phyloP scores from a whole-genome alignment of 2,113 vertebrate genomes.

The Thryonomys swinderianus region DNA sequence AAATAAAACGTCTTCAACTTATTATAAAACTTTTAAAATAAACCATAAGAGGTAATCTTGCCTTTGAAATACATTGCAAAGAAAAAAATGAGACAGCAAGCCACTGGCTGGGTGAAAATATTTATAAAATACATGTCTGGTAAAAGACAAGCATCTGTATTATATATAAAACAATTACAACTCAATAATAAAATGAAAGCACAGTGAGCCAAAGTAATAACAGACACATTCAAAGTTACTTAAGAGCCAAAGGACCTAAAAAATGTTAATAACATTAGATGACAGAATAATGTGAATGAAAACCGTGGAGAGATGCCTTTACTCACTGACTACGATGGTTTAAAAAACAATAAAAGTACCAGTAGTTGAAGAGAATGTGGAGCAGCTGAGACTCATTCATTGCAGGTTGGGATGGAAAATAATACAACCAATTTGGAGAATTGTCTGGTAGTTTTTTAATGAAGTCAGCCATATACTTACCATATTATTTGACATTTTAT shows the following conservation, averaged over 20 bases:
- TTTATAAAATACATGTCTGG: background rate
- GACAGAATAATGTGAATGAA: background rate
- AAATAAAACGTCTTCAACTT: background rate
- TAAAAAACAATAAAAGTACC: background rate
- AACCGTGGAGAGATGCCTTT: background rate
- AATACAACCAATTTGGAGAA: background rate
- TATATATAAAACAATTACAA: background rate
- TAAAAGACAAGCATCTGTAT: background rate
- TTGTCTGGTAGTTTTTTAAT: background rate
- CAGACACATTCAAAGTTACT: background rate
- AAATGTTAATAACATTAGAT: background rate
- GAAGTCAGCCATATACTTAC: background rate
- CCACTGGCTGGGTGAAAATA: background rate
- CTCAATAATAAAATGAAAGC: background rate
- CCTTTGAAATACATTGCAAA: background rate
- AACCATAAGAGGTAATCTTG: background rate
- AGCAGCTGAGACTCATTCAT: background rate
- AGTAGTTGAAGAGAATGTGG: background rate
- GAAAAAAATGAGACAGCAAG: background rate
- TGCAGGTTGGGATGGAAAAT: background rate
- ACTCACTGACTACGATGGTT: background rate
- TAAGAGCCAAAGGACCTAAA: background rate
- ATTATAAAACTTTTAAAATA: background rate
- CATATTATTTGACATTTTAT: background rate
- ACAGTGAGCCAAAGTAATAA: background rate